These are phyloP conservation scores for Trichopoda pennipes DNA, from an alignment of 2,888 invertebrate genomes.

Conservation along the genomic window DNA sequence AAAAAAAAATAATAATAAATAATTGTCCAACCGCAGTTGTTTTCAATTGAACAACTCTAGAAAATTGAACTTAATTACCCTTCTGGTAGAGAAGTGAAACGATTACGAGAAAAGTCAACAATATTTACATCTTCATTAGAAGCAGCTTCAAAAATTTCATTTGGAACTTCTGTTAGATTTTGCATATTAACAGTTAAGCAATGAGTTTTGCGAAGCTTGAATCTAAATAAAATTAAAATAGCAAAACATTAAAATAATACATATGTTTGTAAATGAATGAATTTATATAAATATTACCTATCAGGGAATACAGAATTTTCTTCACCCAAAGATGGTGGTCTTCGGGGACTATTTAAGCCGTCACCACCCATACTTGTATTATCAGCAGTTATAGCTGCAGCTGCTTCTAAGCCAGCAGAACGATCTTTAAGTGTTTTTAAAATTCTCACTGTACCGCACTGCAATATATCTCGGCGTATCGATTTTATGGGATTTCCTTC, in stretches of 20 bases:
- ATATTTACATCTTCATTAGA: constrained; percentile 86
- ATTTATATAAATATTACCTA: constrained; percentile 70
- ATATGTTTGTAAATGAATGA: too few species aligned
- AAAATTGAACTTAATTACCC: constrained; percentile 82
- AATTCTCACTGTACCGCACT: constrained; percentile 91
- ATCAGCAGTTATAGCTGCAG: constrained; percentile 37
- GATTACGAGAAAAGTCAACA: constrained; percentile 92
- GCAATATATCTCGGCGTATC: constrained; percentile 90
- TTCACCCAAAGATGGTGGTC: constrained; percentile 62
- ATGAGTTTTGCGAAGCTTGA: constrained; percentile 83
- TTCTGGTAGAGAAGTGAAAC: constrained; percentile 85
- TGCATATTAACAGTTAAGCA: constrained; percentile 81
- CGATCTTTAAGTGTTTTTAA: constrained; percentile 89
- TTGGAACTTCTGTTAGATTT: constrained; percentile 85
- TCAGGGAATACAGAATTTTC: constrained; percentile 72
- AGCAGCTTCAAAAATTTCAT: constrained; percentile 87
- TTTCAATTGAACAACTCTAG: background rate
- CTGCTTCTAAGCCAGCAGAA: constrained; percentile 57
- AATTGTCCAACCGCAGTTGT: background rate
- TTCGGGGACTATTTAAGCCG: constrained; percentile 71
- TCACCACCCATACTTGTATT: constrained; percentile 79
- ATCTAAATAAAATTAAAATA: constrained; percentile 78
- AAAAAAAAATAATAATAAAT: background rate
- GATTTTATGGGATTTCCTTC: constrained; percentile 93
- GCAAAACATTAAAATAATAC: background rate